These are phyloP conservation scores for Odontophorus gujanensis DNA, from an alignment of 2,113 vertebrate species.

Conservation along the genomic window DNA sequence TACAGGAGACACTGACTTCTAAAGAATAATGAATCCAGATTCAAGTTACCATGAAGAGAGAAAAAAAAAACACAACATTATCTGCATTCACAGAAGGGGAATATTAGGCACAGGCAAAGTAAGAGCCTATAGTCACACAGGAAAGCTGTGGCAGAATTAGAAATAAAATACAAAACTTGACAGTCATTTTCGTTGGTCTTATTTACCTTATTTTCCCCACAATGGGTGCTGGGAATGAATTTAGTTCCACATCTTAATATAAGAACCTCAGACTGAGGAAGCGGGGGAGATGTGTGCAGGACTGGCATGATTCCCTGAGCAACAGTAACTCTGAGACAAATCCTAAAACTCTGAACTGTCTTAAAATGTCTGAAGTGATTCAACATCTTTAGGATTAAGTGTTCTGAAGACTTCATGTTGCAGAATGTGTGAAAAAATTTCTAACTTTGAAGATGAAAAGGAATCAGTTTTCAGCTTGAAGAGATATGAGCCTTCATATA, in stretches of 20 bases:
- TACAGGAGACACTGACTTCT: neutral
- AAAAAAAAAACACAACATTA: neutral
- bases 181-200: neutral
- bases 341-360: neutral
- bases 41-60: neutral
- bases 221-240: neutral
- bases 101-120: neutral
- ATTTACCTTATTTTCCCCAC: neutral
- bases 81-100: neutral
- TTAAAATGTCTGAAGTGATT: constrained; percentile 15
- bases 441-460: constrained; percentile 25
- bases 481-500: constrained; percentile 14
- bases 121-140: neutral
- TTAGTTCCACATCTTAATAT: constrained; percentile 7
- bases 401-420: constrained; percentile 10
- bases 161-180: neutral
- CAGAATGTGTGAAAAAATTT: constrained; percentile 26
- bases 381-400: constrained; percentile 37
- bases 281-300: neutral
- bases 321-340: neutral
- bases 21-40: constrained; percentile 31
- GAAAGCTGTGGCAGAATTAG: neutral
- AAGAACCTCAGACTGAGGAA: neutral
- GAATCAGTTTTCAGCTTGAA: constrained; percentile 27
- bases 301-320: neutral